These are phyloP conservation scores for Desmophyllum pertusum DNA, from an alignment of 92 coral and sea anemone species.

Conservation along the genomic window DNA sequence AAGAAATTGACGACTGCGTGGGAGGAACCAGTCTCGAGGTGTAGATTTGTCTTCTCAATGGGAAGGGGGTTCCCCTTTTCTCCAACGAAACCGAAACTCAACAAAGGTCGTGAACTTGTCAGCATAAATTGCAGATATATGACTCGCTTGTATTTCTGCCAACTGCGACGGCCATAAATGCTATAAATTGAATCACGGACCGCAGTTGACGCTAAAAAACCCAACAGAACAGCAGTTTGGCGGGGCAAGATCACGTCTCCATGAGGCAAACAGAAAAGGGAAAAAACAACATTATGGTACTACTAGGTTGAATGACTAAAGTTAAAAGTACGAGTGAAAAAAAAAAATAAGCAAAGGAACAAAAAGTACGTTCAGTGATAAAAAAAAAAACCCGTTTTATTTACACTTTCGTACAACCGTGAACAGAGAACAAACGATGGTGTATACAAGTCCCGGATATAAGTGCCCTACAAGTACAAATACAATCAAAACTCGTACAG, in stretches of 20 bases:
- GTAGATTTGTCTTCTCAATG: neutral
- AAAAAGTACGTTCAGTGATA: too few relatives aligned
- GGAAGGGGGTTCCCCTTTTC: constrained; percentile 13
- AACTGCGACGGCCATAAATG: neutral
- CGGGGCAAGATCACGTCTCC: too few relatives aligned
- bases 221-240: neutral
- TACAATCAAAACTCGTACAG: neutral
- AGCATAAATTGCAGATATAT: neutral
- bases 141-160: neutral
- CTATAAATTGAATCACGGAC: neutral
- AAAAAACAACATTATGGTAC: too few relatives aligned
- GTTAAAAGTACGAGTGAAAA: too few relatives aligned
- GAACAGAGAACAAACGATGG: neutral
- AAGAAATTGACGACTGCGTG: neutral
- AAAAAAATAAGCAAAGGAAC: too few relatives aligned
- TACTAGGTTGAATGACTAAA: too few relatives aligned
- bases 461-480: neutral
- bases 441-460: neutral
- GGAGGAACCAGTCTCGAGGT: neutral
- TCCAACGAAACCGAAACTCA: constrained; percentile 14
- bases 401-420: neutral
- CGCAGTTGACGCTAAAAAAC: neutral
- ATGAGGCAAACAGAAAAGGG: too few relatives aligned
- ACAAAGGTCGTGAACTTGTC: constrained; percentile 23
- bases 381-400: neutral